A percentile compares a stretch with the other conserved stretches of the same genome.
Evolutionary conservation across 2,113 vertebrate species (phyloP).

Genomic region (Bambusicola thoracicus): DNA sequence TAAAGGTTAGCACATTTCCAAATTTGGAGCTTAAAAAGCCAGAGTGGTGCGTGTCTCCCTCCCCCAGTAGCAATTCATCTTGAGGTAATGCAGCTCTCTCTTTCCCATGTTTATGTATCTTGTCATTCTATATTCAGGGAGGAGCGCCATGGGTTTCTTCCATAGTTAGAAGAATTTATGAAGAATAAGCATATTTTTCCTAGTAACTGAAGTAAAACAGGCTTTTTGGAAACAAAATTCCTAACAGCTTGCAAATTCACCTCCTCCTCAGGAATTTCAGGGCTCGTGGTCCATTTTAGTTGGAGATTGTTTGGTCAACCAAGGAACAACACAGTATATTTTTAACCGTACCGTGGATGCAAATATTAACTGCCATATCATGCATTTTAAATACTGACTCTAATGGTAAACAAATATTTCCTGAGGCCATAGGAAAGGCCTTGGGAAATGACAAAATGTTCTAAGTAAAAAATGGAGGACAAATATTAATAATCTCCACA

Average conservation of each 20-base stretch:
- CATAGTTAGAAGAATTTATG: neutral
- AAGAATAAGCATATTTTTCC: neutral
- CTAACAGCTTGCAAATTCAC: neutral
- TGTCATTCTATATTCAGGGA: neutral
- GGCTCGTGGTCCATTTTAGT: neutral
- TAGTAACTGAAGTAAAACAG: neutral
- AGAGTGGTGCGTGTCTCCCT: neutral
- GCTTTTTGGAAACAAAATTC: neutral
- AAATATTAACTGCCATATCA: neutral
- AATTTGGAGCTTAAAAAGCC: slow-evolving; percentile 9
- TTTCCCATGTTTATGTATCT: neutral
- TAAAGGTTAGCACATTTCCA: slow-evolving; percentile 15
- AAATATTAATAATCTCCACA: slow-evolving; percentile 37
- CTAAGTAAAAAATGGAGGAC: neutral
- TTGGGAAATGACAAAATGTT: neutral
- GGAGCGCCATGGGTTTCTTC: neutral
- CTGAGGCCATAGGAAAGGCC: neutral
- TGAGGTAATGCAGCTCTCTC: neutral
- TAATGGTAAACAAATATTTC: slow-evolving; percentile 11
- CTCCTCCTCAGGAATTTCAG: neutral
- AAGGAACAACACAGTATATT: neutral
- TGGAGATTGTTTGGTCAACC: neutral
- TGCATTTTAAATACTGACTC: neutral
- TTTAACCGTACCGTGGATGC: neutral
- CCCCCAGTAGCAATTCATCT: neutral